A percentile compares a stretch with the other conserved stretches of the same genome.
These are phyloP conservation scores for Siniperca chuatsi DNA, from an alignment of 2,113 vertebrate genomes.

Conservation along the genomic window DNA sequence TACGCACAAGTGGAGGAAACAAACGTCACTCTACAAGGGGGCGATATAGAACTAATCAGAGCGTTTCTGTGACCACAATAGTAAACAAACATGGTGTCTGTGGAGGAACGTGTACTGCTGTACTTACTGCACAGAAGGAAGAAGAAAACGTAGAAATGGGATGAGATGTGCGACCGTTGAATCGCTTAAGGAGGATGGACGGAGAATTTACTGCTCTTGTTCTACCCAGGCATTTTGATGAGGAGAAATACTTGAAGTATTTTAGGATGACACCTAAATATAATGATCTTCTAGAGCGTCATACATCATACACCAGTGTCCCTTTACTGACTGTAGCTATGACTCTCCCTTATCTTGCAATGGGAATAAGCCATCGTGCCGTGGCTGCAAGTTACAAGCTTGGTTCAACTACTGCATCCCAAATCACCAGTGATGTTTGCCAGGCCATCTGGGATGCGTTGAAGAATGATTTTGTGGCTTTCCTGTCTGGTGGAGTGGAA, in stretches of 20 bases:
- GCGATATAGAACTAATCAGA: not conserved
- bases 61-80: not conserved
- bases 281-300: not conserved
- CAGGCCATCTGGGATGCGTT: no score
- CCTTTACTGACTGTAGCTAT: no score
- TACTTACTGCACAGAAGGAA: not conserved
- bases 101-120: not conserved
- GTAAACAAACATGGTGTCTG: not conserved
- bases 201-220: not conserved
- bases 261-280: not conserved
- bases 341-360: no score
- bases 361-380: no score
- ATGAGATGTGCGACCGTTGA: not conserved
- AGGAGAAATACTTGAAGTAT: not conserved
- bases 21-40: not conserved
- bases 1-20: no score
- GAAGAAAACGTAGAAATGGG: not conserved
- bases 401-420: no score
- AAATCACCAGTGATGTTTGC: no score
- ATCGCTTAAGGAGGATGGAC: not conserved
- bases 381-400: no score
- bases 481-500: no score
- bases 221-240: not conserved
- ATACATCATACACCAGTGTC: not conserved
- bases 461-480: no score